Evolutionary conservation across 2,113 vertebrate genomes (phyloP).

Genomic region (Catagonus wagneri): DNA sequence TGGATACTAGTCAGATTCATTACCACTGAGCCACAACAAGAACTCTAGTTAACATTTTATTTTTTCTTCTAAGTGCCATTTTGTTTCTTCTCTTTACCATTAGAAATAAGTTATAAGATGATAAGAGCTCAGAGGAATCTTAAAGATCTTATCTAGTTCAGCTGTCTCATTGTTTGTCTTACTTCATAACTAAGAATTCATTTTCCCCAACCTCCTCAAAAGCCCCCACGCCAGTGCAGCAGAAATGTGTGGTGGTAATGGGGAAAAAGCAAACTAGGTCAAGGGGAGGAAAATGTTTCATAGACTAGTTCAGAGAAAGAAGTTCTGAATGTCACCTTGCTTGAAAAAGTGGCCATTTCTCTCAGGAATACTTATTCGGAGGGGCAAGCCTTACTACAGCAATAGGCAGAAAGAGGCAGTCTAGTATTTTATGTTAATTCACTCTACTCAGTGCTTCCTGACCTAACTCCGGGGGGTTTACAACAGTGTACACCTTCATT

Average conservation of each 20-base stretch:
- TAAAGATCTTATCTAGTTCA: background rate
- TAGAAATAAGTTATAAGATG: slow-evolving; percentile 14
- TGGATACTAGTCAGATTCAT: too few species aligned
- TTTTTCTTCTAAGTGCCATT: slow-evolving; percentile 44
- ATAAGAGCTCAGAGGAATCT: background rate
- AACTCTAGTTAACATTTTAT: slow-evolving; percentile 22
- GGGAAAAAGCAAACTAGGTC: background rate
- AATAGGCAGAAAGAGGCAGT: background rate
- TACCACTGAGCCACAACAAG: too few species aligned
- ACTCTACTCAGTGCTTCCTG: slow-evolving; percentile 17
- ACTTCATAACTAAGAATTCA: background rate
- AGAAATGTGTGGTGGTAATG: background rate
- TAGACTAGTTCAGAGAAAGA: background rate
- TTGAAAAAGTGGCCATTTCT: background rate
- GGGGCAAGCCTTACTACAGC: background rate
- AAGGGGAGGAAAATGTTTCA: background rate
- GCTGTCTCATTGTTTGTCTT: background rate
- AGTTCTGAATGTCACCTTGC: background rate
- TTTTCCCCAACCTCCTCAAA: background rate
- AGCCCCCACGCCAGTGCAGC: background rate
- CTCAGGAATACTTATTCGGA: background rate
- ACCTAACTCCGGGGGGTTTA: slow-evolving; percentile 18
- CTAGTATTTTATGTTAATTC: slow-evolving; percentile 29
- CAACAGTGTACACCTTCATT: slow-evolving; percentile 14
- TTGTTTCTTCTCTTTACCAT: slow-evolving; percentile 28